These are phyloP conservation scores for Bursaphelenchus okinawaensis DNA, from an alignment of 2,888 invertebrate species.

Conservation along the genomic window DNA sequence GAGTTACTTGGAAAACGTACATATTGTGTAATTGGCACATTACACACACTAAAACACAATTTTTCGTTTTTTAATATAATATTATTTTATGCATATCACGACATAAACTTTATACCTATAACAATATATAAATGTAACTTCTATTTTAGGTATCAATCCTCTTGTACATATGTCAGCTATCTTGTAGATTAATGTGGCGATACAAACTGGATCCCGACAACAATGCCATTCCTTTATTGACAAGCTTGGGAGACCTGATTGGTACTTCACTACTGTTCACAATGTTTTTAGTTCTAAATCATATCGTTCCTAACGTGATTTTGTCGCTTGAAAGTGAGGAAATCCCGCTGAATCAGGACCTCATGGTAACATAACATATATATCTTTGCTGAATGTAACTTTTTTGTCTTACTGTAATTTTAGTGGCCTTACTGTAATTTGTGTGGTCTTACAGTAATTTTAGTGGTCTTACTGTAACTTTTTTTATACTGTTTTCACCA, in stretches of 20 bases:
- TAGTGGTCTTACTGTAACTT: no score
- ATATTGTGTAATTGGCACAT: background rate
- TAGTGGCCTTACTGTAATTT: no score
- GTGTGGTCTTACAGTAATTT: no score
- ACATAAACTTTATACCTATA: background rate
- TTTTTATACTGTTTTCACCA: no score
- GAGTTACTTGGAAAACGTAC: background rate
- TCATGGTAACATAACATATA: background rate
- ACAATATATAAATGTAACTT: conserved; percentile 1
- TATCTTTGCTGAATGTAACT: background rate
- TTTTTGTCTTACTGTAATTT: no score
- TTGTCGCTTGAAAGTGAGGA: background rate
- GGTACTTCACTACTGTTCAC: conserved; percentile 26
- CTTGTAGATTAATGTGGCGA: conserved; percentile 45
- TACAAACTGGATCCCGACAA: conserved; percentile 47
- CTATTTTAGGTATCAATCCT: conserved; percentile 39
- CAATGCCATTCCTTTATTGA: conserved; percentile 50
- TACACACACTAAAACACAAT: background rate
- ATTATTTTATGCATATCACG: background rate
- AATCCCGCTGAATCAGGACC: background rate
- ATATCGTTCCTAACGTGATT: background rate
- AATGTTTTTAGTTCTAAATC: conserved; percentile 4
- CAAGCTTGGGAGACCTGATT: conserved; percentile 43
- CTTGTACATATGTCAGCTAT: conserved; percentile 46
- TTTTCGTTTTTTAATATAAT: conserved; percentile 4